Percentiles rank a stretch among this genome's conserved stretches.
phyloP scores from a whole-genome alignment of 2,888 invertebrate genomes.

The Caenorhabditis sp. region DNA sequence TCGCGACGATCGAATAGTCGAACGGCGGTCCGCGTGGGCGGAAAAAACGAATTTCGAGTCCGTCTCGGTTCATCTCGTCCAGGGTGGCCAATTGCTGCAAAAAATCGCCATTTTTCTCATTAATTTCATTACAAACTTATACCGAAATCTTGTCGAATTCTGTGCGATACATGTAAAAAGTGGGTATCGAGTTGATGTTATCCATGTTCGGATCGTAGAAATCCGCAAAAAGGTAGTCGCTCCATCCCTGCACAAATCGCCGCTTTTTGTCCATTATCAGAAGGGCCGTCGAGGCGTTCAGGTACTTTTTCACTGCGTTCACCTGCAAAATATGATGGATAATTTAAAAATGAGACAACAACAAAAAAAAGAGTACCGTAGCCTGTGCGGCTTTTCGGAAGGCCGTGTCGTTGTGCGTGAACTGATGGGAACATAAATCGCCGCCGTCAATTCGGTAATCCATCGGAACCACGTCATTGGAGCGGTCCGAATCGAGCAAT shows the following conservation, averaged over 20 bases:
- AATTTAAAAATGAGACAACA: not conserved
- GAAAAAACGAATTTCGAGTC: conserved; percentile 66
- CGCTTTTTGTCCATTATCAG: conserved; percentile 58
- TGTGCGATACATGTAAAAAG: conserved; percentile 71
- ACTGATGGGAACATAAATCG: conserved; percentile 50
- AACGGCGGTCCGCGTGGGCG: conserved; percentile 63
- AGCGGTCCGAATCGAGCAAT: not conserved
- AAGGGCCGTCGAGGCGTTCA: conserved; percentile 44
- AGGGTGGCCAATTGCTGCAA: not conserved
- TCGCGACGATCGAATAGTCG: conserved; percentile 69
- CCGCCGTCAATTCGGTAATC: conserved; percentile 61
- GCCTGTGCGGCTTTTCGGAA: conserved; percentile 58
- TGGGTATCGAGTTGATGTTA: conserved; percentile 53
- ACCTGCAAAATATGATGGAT: conserved; percentile 45
- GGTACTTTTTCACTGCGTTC: conserved; percentile 26
- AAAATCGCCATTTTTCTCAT: not conserved
- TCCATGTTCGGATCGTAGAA: conserved; percentile 73
- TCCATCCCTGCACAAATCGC: conserved; percentile 56
- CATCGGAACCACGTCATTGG: conserved; percentile 50
- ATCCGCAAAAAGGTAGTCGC: conserved; percentile 69
- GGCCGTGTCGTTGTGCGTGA: conserved; percentile 12
- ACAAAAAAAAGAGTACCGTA: conserved; percentile 49
- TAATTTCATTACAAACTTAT: not conserved
- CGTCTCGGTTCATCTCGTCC: conserved; percentile 5
- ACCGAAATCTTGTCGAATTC: conserved; percentile 60